These are phyloP conservation scores for Zoanthus solanderi DNA, from an alignment of 92 coral and sea anemone genomes.

Conservation along the genomic window DNA sequence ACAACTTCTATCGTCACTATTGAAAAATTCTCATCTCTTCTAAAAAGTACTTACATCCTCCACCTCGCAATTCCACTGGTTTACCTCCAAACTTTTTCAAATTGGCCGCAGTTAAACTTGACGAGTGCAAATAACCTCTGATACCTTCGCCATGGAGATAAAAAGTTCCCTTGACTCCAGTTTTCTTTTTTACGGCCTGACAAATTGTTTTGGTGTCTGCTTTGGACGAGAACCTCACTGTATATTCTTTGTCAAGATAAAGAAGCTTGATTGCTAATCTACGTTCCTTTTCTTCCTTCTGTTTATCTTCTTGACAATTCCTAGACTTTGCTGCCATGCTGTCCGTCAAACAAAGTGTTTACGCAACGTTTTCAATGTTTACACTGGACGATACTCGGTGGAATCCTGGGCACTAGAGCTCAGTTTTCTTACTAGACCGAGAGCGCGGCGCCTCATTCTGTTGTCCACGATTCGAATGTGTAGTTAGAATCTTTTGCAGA, in stretches of 20 bases:
- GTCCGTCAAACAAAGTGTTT: background rate
- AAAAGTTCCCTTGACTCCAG: slow-evolving; percentile 82
- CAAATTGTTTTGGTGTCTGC: slow-evolving; percentile 72
- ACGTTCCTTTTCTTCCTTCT: background rate
- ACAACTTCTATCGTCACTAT: background rate
- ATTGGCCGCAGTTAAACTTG: slow-evolving; percentile 76
- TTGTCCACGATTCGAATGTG: background rate
- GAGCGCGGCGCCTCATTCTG: background rate
- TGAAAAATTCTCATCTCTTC: background rate
- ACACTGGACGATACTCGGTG: background rate
- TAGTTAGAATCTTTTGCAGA: background rate
- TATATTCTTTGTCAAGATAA: slow-evolving; percentile 59
- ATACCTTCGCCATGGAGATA: slow-evolving; percentile 73
- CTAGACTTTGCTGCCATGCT: background rate
- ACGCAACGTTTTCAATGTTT: background rate
- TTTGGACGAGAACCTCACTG: slow-evolving; percentile 58
- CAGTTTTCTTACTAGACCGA: background rate
- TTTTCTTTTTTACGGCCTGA: slow-evolving; percentile 63
- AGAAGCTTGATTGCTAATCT: slow-evolving; percentile 55
- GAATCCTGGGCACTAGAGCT: slow-evolving; percentile 5
- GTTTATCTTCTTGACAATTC: background rate
- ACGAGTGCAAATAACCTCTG: slow-evolving; percentile 72
- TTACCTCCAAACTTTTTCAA: slow-evolving; percentile 68
- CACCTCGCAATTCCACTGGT: slow-evolving; percentile 79
- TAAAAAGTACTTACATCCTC: slow-evolving; percentile 73